Conservation (phyloP, 2,888 invertebrate genomes). For the Brenthis ino region DNA sequence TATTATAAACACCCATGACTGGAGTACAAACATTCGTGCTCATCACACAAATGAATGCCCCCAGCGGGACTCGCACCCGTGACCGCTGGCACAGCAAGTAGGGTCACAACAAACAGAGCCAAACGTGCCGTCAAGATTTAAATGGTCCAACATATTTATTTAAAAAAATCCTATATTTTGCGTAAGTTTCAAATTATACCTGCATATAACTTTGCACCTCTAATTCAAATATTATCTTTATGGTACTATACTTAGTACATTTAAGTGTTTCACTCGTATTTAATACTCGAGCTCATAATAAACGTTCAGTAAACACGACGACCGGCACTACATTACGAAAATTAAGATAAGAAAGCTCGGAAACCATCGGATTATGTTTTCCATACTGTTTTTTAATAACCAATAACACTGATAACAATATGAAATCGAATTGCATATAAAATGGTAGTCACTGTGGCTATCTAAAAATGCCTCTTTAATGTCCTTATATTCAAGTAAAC, state of each 20-base stretch:
- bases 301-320: conserved; percentile 23
- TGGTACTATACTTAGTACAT: conserved; percentile 12
- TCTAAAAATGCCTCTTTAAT: conserved; percentile 14
- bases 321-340: conserved; percentile 15
- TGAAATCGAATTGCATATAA: conserved; percentile 10
- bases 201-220: conserved; percentile 1
- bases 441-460: conserved; percentile 18
- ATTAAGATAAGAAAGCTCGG: conserved; percentile 24
- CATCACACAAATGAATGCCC: too few species aligned
- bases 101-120: too few species aligned
- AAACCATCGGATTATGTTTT: conserved; percentile 22
- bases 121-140: too few species aligned
- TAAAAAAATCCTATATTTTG: not conserved
- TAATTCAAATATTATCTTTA: conserved; percentile 18
- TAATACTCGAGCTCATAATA: conserved; percentile 17
- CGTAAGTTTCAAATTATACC: too few species aligned
- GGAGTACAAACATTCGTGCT: too few species aligned
- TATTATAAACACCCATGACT: too few species aligned
- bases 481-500: conserved; percentile 7
- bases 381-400: conserved; percentile 23
- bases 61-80: too few species aligned
- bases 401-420: conserved; percentile 24
- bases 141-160: too few species aligned
- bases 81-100: too few species aligned
- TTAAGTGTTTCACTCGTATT: conserved; percentile 22